phyloP scores from a whole-genome alignment of 2,797 vertebrate genomes.

The Alosa sapidissima region DNA sequence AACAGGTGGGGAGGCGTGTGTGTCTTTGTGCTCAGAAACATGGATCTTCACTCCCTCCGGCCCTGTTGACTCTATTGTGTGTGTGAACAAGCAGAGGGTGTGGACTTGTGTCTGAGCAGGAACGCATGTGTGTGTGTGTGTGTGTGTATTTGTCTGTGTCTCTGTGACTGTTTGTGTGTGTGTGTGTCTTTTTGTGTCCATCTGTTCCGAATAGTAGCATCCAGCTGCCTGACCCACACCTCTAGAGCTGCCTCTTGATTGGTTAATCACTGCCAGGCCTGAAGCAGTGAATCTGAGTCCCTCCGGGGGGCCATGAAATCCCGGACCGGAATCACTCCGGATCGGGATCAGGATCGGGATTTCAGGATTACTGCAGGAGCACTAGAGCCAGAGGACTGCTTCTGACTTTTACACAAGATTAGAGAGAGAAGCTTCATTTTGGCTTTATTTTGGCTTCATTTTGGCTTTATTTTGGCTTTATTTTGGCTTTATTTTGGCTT shows the following conservation, averaged over 20 bases:
- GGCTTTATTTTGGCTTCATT: too few relatives aligned
- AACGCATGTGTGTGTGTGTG: slow-evolving; percentile 31
- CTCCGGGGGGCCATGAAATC: slow-evolving; percentile 18
- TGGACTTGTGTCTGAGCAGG: slow-evolving; percentile 1
- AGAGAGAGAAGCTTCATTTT: too few relatives aligned
- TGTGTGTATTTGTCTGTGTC: slow-evolving; percentile 27
- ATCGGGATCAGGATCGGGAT: neutral
- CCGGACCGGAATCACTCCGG: slow-evolving; percentile 30
- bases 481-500: too few relatives aligned
- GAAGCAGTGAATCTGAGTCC: slow-evolving; percentile 36
- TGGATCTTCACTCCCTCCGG: neutral
- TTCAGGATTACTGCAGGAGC: too few relatives aligned
- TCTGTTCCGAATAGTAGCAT: slow-evolving; percentile 48
- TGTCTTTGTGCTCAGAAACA: slow-evolving; percentile 23
- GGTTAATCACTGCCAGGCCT: slow-evolving; percentile 40
- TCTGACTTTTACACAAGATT: too few relatives aligned
- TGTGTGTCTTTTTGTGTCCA: slow-evolving; percentile 40
- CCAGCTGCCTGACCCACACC: slow-evolving; percentile 56
- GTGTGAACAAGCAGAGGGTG: slow-evolving; percentile 3
- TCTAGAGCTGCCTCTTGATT: slow-evolving; percentile 41
- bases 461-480: too few relatives aligned
- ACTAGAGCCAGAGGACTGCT: too few relatives aligned
- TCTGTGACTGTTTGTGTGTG: neutral
- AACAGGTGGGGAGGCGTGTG: slow-evolving; percentile 39
- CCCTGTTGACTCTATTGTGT: slow-evolving; percentile 17